phyloP scores from a whole-genome alignment of 35 echinoderm and acorn worm genomes.

The Ptychodera flava region DNA sequence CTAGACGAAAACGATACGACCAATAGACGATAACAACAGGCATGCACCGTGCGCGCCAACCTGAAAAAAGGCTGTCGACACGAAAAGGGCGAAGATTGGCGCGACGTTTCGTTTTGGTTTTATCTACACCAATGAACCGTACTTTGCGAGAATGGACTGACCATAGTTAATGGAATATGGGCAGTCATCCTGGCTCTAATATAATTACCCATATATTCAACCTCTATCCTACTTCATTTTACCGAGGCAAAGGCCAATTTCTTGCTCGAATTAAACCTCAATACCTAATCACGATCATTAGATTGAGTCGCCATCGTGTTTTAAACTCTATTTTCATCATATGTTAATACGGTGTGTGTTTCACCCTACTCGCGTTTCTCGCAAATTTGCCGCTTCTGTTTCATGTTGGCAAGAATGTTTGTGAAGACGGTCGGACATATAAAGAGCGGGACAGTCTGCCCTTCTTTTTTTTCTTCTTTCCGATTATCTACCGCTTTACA shows the following conservation, averaged over 20 bases:
- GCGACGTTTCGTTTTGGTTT: neutral
- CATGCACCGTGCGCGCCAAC: neutral
- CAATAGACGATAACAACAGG: too few relatives aligned
- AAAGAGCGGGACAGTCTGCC: too few relatives aligned
- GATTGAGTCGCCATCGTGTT: neutral
- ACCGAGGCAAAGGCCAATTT: neutral
- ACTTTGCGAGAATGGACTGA: neutral
- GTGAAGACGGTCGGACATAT: too few relatives aligned
- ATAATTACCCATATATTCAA: constrained; percentile 2
- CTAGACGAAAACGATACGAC: too few relatives aligned
- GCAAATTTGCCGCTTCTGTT: too few relatives aligned
- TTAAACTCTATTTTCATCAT: neutral
- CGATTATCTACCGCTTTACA: too few relatives aligned
- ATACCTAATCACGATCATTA: neutral
- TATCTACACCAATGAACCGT: neutral
- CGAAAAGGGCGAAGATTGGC: neutral
- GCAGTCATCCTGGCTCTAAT: neutral
- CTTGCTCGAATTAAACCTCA: neutral
- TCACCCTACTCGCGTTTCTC: too few relatives aligned
- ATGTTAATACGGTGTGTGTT: neutral
- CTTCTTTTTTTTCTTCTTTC: too few relatives aligned
- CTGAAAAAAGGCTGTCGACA: neutral
- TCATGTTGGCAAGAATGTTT: too few relatives aligned
- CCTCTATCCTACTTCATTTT: neutral
- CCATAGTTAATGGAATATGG: neutral